Base-by-base conservation (phyloP, 2,888 invertebrate genomes). In the Phoenoteleia sp. region DNA sequence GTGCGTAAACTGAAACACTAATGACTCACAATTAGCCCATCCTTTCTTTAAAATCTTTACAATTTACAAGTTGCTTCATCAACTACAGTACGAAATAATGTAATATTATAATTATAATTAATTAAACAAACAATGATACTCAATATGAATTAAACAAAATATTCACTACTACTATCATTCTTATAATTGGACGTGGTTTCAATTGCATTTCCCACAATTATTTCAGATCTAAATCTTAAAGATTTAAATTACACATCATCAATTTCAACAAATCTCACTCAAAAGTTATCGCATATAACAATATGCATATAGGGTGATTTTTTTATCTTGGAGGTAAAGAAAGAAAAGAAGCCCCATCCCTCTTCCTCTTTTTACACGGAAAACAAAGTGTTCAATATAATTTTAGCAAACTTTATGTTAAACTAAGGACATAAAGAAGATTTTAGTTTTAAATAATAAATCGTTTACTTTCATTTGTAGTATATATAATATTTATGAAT, bases 231-330 rank as follows among this genome's bases (percentile, higher is more conserved):
- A 74, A 84, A 56, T 56, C 39, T n/a, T n/a, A n/a, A n/a, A n/a
- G 60, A 64, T 67, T 76, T 76, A 71, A 76, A 76, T 76, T 81
- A n/a, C n/a, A n/a, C n/a, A n/a, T n/a, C n/a, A n/a, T n/a, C n/a
- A n/a, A n/a, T n/a, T n/a, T n/a, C n/a, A n/a, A n/a, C n/a, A n/a
- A n/a, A n/a, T n/a, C n/a, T n/a, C n/a, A n/a, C n/a, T n/a, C n/a
- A n/a, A n/a, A n/a, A n/a, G n/a, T n/a, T n/a, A n/a, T n/a, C n/a
- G n/a, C n/a, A n/a, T n/a, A n/a, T n/a, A n/a, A n/a, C n/a, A n/a
- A n/a, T n/a, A n/a, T n/a, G n/a, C n/a, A n/a, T n/a, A n/a, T n/a
- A n/a, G n/a, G n/a, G n/a, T n/a, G n/a, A n/a, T n/a, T n/a, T n/a
- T n/a, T n/a, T n/a, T n/a, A n/a, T n/a, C n/a, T n/a, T n/a, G n/a